Evolutionary conservation across 2,113 vertebrate genomes (phyloP).

Genomic region (Epinephelus fuscoguttatus): DNA sequence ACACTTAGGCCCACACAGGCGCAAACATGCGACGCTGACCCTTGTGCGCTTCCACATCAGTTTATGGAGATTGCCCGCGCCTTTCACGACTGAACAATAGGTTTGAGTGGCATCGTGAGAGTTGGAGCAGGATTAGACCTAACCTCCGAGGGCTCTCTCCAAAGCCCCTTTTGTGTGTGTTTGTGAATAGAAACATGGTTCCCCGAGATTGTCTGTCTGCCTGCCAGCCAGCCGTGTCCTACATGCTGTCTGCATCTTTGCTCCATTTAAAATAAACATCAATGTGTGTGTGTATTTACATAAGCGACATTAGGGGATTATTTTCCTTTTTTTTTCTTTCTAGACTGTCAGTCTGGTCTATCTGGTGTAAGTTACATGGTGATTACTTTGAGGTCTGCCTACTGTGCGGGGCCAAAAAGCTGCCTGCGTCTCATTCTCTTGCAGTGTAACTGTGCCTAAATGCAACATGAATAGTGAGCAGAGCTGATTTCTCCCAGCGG

Average conservation of each 20-base stretch:
- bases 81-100: slow-evolving; percentile 66
- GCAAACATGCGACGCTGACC: slow-evolving; percentile 13
- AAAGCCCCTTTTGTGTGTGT: slow-evolving; percentile 65
- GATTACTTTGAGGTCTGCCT: slow-evolving; percentile 2
- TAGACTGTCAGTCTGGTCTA: neutral
- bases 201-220: slow-evolving; percentile 52
- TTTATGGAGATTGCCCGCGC: slow-evolving; percentile 55
- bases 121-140: slow-evolving; percentile 67
- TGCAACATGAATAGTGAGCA: slow-evolving; percentile 19
- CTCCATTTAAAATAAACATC: slow-evolving; percentile 28
- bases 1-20: slow-evolving; percentile 15
- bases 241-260: slow-evolving; percentile 39
- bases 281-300: neutral
- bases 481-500: slow-evolving; percentile 7
- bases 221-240: slow-evolving; percentile 43
- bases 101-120: slow-evolving; percentile 60
- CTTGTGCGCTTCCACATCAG: slow-evolving; percentile 31
- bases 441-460: slow-evolving; percentile 36
- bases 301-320: neutral
- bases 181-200: slow-evolving; percentile 63
- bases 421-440: neutral
- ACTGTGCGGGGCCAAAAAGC: neutral
- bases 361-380: neutral
- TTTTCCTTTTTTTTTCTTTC: neutral
- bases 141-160: slow-evolving; percentile 61